Percentiles rank a stretch among this genome's conserved stretches.
Conservation (phyloP, 2,888 invertebrate genomes). For the Chloromyia formosa region DNA sequence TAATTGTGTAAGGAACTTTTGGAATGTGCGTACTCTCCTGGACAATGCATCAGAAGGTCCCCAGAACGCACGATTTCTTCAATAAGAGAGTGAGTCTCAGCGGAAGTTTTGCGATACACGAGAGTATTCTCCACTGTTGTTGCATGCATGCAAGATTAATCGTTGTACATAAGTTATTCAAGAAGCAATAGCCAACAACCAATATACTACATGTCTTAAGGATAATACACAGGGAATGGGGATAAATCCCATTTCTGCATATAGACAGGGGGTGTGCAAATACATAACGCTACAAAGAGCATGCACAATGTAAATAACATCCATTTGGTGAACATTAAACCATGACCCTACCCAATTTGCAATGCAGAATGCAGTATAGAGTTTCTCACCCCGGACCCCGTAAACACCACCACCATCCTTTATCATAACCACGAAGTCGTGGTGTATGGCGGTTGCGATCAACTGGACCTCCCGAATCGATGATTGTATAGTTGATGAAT, state of each 20-base stretch:
- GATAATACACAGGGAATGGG: constrained; percentile 10
- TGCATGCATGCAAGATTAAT: constrained; percentile 28
- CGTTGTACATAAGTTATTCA: constrained; percentile 1
- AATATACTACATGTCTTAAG: neutral
- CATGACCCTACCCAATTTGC: constrained; percentile 25
- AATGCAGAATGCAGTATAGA: too few relatives aligned
- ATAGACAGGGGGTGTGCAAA: neutral
- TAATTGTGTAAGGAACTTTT: too few relatives aligned
- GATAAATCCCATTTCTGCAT: neutral
- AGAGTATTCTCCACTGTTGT: neutral
- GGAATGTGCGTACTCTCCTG: too few relatives aligned
- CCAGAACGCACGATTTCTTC: too few relatives aligned
- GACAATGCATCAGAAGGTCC: too few relatives aligned
- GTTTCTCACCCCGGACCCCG: neutral
- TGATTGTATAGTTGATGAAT: constrained; percentile 20
- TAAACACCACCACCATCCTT: neutral
- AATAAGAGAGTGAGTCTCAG: too few relatives aligned
- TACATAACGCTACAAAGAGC: neutral
- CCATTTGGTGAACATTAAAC: constrained; percentile 17
- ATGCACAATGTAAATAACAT: neutral
- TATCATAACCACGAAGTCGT: constrained; percentile 16
- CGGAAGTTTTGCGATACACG: too few relatives aligned
- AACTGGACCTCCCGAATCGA: constrained; percentile 19
- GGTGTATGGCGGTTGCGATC: neutral
- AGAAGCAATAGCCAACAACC: neutral